These are phyloP conservation scores for Corydoras sp. DNA, from an alignment of 2,113 vertebrate species.

Conservation along the genomic window DNA sequence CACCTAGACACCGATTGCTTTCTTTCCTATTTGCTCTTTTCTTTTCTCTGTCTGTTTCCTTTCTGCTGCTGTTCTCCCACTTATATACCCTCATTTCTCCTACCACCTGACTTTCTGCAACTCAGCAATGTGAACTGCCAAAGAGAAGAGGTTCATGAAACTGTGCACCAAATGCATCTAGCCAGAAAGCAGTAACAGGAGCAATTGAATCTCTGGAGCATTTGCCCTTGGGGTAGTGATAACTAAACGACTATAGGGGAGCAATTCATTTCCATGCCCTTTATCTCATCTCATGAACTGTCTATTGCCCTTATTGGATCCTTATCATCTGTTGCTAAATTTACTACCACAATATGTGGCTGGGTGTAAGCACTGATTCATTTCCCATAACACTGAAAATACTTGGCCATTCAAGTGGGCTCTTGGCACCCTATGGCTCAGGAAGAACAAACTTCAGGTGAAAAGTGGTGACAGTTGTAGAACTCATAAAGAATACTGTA, in stretches of 20 bases:
- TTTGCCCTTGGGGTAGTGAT: slow-evolving; percentile 23
- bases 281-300: slow-evolving; percentile 27
- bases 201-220: slow-evolving; percentile 20
- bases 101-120: slow-evolving; percentile 9
- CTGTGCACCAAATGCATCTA: background rate
- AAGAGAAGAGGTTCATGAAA: slow-evolving; percentile 18
- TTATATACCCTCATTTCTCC: slow-evolving; percentile 11
- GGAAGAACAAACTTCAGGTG: slow-evolving; percentile 42
- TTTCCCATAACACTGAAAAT: slow-evolving; percentile 43
- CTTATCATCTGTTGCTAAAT: slow-evolving; percentile 66
- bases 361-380: slow-evolving; percentile 60
- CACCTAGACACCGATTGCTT: too few relatives aligned
- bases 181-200: slow-evolving; percentile 24
- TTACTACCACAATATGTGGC: slow-evolving; percentile 58
- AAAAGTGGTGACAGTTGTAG: slow-evolving; percentile 38
- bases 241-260: slow-evolving; percentile 30
- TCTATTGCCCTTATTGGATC: slow-evolving; percentile 60
- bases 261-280: slow-evolving; percentile 52
- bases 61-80: slow-evolving; percentile 19
- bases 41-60: slow-evolving; percentile 10
- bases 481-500: slow-evolving; percentile 13
- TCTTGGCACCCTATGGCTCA: slow-evolving; percentile 48
- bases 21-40: background rate
- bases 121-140: slow-evolving; percentile 15
- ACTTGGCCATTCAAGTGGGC: slow-evolving; percentile 59